Base-by-base conservation (phyloP, 2,113 vertebrate genomes). In the Zingel zingel region DNA sequence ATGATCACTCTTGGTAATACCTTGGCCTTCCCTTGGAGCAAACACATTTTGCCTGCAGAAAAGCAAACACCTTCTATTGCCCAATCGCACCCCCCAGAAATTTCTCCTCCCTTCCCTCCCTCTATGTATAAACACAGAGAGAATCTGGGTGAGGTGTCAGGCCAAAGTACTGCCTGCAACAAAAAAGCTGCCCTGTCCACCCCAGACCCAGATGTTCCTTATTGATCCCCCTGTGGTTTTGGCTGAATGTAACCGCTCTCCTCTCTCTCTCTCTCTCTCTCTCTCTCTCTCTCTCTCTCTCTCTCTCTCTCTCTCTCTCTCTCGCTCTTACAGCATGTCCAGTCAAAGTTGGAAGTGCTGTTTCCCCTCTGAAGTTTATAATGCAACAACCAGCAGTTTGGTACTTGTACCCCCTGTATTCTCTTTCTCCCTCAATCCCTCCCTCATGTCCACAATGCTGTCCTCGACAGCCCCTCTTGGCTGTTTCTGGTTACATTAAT, bases 141-240 rank as follows among this genome's bases (percentile, higher is more conserved):
- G 45, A 27, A 93, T 93, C 81, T 91, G 87, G 86, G 88, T 81
- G 51, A 93, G 92, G 91, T 94, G 89, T 88, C 88, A 92, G 79
- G 92, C 83, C 90, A 92, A 91, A 61, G 90, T 90, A 91, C 87
- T 90, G 81, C 61, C 62, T 89, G 85, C 79, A 91, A 95, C 94
- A 74, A 83, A 93, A 93, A 90, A 94, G 86, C 88, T 82, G 85
- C 91, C 87, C 91, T 91, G 91, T 94, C 93, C 89, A 77, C 89
- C 93, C 87, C 88, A 62, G 77, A 75, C 94, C 95, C 92, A 94
- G 93, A 93, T 95, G 92, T 93, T 95, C 94, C 88, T 77, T 92
- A 95, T 95, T 94, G 90, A 92, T 94, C 88, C 95, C 90, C 87
- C 86, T 74, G 83, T 73, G 56, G 86, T 86, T 90, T 91, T 80